These are phyloP conservation scores for Hycleus phaleratus DNA, from an alignment of 1,140 invertebrate genomes.

Conservation along the genomic window DNA sequence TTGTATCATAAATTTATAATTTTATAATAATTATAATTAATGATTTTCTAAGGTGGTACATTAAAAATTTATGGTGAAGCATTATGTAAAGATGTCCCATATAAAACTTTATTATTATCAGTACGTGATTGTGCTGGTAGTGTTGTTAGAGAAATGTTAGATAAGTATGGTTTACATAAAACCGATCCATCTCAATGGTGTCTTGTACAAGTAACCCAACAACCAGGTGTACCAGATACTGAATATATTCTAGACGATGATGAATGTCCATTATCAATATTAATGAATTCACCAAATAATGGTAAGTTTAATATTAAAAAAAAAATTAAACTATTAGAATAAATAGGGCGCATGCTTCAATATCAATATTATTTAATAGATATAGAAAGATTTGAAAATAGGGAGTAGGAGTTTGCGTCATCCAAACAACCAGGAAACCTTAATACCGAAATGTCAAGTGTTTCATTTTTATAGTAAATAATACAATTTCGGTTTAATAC, in stretches of 20 bases:
- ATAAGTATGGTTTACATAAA: slow-evolving; percentile 91
- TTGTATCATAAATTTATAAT: neutral
- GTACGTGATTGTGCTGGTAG: slow-evolving; percentile 84
- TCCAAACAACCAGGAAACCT: too few relatives aligned
- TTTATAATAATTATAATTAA: too few relatives aligned
- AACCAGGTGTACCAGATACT: slow-evolving; percentile 43
- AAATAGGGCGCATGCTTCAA: too few relatives aligned
- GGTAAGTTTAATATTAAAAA: slow-evolving; percentile 44
- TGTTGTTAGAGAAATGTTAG: slow-evolving; percentile 92
- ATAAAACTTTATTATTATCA: slow-evolving; percentile 94
- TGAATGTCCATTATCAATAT: slow-evolving; percentile 91
- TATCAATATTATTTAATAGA: neutral
- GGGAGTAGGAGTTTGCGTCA: too few relatives aligned
- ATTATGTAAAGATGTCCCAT: slow-evolving; percentile 92
- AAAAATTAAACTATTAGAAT: too few relatives aligned
- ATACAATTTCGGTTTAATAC: too few relatives aligned
- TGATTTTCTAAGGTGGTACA: slow-evolving; percentile 66
- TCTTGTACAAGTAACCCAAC: slow-evolving; percentile 78
- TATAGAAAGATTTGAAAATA: too few relatives aligned
- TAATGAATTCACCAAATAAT: slow-evolving; percentile 80
- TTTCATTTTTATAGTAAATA: too few relatives aligned
- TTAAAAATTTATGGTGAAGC: slow-evolving; percentile 97
- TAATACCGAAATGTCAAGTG: too few relatives aligned
- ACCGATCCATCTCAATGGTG: slow-evolving; percentile 87
- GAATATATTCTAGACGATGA: slow-evolving; percentile 95